Evolutionary conservation across 1,140 invertebrate genomes (phyloP), one percentile per base, ranked within the genome.

Genomic region (Zeugodacus cucurbitae): DNA sequence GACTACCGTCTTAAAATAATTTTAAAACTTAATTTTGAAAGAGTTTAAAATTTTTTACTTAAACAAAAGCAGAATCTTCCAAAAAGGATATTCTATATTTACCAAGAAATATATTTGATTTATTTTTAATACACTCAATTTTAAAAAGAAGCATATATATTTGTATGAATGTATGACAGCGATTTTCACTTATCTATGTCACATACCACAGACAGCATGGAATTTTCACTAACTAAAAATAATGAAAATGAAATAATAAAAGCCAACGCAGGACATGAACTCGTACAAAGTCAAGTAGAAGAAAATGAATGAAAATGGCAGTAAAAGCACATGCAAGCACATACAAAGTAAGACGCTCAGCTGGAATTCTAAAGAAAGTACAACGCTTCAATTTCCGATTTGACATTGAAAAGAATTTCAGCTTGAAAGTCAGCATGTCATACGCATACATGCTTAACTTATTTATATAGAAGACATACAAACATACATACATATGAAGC

Each of bases 351-450:
- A 74, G 17, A 22, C 34, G 2, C 20, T 7, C 34, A 74, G 32
- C 22, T 37, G 67, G 34, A 41, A 32, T 37, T 37, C 67, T 20
- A 8, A 74, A 37, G 32, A 74, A n/a, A 74, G 67, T 32, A 32
- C 34, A 74, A 74, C 32, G 32, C 17, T 74, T 74, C 67, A 74
- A 74, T 74, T 86, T 86, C 14, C 57, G 44, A 86, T 67, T 87
- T 87, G 87, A 87, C 87, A 87, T 87, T 87, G 87, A 87, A 87
- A 87, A 87, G 59, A 87, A 87, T 87, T 87, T 87, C 87, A 87
- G 34, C 44, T n/a, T 32, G 44, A 87, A 87, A 87, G 87, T 82
- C 74, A 82, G 29, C 29, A 41, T 67, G 87, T 58, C 59, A 41
- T 22, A 37, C 62, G 59, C 64, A 44, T 17, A 48, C 74, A n/a